Base-by-base conservation (phyloP, 1,140 invertebrate genomes). In the Aradophagus sp. region DNA sequence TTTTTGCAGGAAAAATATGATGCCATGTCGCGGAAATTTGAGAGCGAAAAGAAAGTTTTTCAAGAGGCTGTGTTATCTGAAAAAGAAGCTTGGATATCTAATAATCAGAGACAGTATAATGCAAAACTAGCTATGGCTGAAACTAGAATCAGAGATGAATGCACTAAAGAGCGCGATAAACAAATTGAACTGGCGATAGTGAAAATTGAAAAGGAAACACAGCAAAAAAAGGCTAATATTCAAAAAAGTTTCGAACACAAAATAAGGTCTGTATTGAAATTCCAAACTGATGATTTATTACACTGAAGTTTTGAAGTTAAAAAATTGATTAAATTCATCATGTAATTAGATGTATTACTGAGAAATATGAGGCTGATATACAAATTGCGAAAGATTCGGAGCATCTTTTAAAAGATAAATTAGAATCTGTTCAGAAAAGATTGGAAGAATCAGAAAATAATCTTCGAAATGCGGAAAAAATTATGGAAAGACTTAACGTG, bases 301-400 rank as follows among this genome's bases (percentile, higher is more conserved):
- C n/a, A n/a, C n/a, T n/a, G n/a, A n/a, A n/a, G n/a, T n/a, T n/a
- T n/a, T n/a, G n/a, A n/a, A n/a, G n/a, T n/a, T n/a, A n/a, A n/a
- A n/a, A n/a, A n/a, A n/a, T n/a, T n/a, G n/a, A n/a, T n/a, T n/a
- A n/a, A n/a, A n/a, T n/a, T n/a, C n/a, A n/a, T n/a, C n/a, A n/a
- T n/a, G 10, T 31, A 62, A 72, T 13, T 61, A 93, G 92, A 73
- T 87, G 91, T 55, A 81, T 92, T 2, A 91, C 89, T 76, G 92
- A 93, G 31, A 92, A 93, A 78, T 92, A 90, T 62, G 91, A 93
- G 53, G 84, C 86, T 13, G 92, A 93, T 73, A 73, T 94, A 19
- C 84, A 87, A 47, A 87, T 91, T 1, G 80, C 81, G 2, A 80
- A 86, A 20, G 89, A 90, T 65, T 87, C 86, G 31, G 87, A 91